A percentile compares a stretch with the other conserved stretches of the same genome.
Conservation (phyloP, 2,797 vertebrate species). For the Pagetopsis macropterus region DNA sequence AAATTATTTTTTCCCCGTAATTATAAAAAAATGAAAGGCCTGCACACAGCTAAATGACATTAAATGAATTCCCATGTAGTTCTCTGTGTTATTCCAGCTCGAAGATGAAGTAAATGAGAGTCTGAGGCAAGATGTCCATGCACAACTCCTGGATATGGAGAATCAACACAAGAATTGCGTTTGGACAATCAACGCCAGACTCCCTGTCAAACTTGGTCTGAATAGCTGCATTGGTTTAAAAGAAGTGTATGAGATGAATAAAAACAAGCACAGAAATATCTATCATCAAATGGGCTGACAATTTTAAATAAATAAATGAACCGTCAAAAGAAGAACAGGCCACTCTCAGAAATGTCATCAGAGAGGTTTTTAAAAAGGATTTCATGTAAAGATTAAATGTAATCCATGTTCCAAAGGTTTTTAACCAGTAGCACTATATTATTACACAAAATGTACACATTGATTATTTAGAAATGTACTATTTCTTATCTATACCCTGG, state of each 20-base stretch:
- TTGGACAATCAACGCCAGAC: conserved; percentile 92
- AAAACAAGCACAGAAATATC: conserved; percentile 9
- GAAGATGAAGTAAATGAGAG: conserved; percentile 54
- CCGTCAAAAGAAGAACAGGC: neutral
- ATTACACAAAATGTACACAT: neutral
- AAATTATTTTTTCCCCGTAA: neutral
- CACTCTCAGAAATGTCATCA: neutral
- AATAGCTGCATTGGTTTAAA: conserved; percentile 33
- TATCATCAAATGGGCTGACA: neutral
- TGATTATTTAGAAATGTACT: neutral
- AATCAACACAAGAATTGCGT: conserved; percentile 91
- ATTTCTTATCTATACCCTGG: neutral
- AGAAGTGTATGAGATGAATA: neutral
- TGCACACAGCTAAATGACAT: neutral
- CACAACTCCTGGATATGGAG: conserved; percentile 88
- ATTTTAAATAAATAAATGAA: neutral
- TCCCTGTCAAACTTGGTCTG: conserved; percentile 52
- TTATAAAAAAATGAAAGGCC: neutral
- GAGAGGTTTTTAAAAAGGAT: neutral
- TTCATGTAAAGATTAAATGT: neutral
- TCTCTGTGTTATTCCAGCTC: neutral
- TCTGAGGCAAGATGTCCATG: conserved; percentile 89
- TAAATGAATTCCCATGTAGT: neutral
- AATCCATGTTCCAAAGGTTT: neutral
- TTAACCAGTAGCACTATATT: neutral